These are phyloP conservation scores for Lutjanus erythropterus DNA, from an alignment of 2,113 vertebrate genomes.

Conservation along the genomic window DNA sequence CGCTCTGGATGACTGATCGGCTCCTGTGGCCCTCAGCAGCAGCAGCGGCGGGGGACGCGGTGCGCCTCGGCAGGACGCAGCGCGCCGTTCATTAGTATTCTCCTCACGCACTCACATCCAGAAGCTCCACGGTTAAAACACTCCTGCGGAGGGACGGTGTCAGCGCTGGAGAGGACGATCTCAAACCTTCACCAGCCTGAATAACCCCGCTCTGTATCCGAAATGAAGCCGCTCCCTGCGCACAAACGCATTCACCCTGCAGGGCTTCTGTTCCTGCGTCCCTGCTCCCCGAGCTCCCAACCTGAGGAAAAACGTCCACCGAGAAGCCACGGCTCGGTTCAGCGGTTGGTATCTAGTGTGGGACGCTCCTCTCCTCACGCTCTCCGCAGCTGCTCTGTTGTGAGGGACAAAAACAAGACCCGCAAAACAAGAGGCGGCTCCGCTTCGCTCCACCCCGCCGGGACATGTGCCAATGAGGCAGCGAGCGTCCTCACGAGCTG, in stretches of 20 bases:
- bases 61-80: conserved; percentile 61
- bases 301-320: not conserved
- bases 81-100: conserved; percentile 73
- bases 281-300: not conserved
- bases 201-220: not conserved
- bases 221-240: too few relatives aligned
- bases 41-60: conserved; percentile 35
- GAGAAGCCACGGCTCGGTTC: not conserved
- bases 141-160: not conserved
- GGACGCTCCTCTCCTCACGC: not conserved
- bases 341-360: not conserved
- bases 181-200: not conserved
- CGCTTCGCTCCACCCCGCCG: conserved; percentile 65
- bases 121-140: not conserved
- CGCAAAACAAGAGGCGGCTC: conserved; percentile 55
- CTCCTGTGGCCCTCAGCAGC: conserved; percentile 59
- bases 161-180: not conserved
- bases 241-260: not conserved
- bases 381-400: conserved; percentile 37
- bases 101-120: conserved; percentile 54
- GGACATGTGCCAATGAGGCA: conserved; percentile 61
- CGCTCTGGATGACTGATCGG: conserved; percentile 32
- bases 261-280: not conserved
- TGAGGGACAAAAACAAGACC: conserved; percentile 36
- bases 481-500: conserved; percentile 10